A percentile compares a stretch with the other conserved stretches of the same genome.
These are phyloP conservation scores for Dynastes grantii DNA, from an alignment of 2,888 invertebrate species.

Conservation along the genomic window DNA sequence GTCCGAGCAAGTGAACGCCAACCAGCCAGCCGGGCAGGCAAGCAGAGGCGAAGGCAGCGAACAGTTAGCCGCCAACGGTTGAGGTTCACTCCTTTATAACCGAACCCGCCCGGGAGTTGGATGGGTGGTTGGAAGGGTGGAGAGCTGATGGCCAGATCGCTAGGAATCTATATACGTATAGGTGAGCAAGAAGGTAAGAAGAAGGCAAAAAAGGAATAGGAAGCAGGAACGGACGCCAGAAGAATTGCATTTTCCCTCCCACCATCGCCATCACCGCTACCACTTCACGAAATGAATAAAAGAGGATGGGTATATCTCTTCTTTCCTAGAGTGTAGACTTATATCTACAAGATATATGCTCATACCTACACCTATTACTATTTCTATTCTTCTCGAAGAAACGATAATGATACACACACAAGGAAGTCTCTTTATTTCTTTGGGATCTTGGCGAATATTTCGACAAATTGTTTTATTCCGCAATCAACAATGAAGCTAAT, in stretches of 20 bases:
- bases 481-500: too few relatives aligned
- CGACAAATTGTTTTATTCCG: too few relatives aligned
- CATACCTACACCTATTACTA: too few relatives aligned
- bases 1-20: slow-evolving; percentile 64
- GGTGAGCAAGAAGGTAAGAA: slow-evolving; percentile 63
- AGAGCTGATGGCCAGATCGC: slow-evolving; percentile 20
- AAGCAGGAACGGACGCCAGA: slow-evolving; percentile 62
- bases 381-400: too few relatives aligned
- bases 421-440: too few relatives aligned
- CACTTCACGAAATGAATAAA: slow-evolving; percentile 60
- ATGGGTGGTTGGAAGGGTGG: not conserved
- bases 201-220: slow-evolving; percentile 46
- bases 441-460: too few relatives aligned
- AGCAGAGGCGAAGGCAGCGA: slow-evolving; percentile 7
- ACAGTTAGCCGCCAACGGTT: not conserved
- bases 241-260: slow-evolving; percentile 66
- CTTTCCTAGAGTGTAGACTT: too few relatives aligned
- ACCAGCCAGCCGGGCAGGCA: not conserved
- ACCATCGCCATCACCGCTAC: not conserved
- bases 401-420: too few relatives aligned
- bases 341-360: too few relatives aligned
- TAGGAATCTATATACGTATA: not conserved
- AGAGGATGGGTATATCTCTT: slow-evolving; percentile 54
- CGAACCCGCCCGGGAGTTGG: not conserved
- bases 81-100: not conserved